These are phyloP conservation scores for Caradrina clavipalpis DNA, from an alignment of 2,888 invertebrate genomes.

Conservation along the genomic window DNA sequence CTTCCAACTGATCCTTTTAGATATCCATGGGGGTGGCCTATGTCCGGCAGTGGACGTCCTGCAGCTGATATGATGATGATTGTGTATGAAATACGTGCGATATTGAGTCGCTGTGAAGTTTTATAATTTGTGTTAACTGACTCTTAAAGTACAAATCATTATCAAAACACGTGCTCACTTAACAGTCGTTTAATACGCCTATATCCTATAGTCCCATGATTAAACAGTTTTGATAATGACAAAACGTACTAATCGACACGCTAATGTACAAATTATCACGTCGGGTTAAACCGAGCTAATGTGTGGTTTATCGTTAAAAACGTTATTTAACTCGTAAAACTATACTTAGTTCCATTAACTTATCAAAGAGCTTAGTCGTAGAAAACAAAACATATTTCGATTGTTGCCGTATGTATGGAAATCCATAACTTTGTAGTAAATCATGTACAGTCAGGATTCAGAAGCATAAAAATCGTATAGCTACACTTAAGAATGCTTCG, in stretches of 20 bases:
- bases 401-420: no score
- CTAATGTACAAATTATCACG: conserved; percentile 7
- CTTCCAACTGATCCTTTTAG: no score
- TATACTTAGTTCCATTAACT: not conserved
- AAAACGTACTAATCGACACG: conserved; percentile 10
- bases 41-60: no score
- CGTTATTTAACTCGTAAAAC: not conserved
- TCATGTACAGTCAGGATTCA: no score
- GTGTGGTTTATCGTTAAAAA: not conserved
- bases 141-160: conserved; percentile 10
- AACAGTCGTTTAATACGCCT: conserved; percentile 15
- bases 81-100: no score
- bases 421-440: no score
- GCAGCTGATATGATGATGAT: no score
- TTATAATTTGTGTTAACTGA: not conserved
- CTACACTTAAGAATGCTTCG: no score
- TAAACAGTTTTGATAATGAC: conserved; percentile 24
- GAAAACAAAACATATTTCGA: not conserved
- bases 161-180: conserved; percentile 26
- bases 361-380: not conserved
- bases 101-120: no score
- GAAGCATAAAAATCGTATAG: not conserved
- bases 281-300: not conserved
- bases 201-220: not conserved
- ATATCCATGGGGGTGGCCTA: no score